These are phyloP conservation scores for Rhea americana DNA, from an alignment of 2,113 vertebrate genomes.

Conservation along the genomic window DNA sequence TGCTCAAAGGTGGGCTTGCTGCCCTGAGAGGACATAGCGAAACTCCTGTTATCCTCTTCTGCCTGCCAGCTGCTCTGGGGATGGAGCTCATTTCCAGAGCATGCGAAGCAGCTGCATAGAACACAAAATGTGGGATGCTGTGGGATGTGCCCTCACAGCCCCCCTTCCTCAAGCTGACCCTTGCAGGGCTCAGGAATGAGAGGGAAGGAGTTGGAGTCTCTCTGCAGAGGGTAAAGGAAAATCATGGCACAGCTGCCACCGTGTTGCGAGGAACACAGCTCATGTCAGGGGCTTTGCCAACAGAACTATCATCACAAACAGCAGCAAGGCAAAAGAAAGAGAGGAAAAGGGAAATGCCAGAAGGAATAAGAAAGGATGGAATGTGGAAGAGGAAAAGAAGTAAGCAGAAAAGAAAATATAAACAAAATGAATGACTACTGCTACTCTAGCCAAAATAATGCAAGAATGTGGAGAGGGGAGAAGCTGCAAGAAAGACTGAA, in stretches of 20 bases:
- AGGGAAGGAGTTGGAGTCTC: neutral
- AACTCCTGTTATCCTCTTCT: neutral
- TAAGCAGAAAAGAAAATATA: neutral
- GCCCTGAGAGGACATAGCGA: neutral
- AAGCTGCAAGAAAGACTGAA: neutral
- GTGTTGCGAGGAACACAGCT: neutral
- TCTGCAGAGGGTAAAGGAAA: neutral
- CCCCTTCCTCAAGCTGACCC: neutral
- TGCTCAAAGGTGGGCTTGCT: neutral
- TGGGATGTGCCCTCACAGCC: neutral
- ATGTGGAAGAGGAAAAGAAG: neutral
- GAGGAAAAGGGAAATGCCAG: neutral
- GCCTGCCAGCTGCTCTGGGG: neutral
- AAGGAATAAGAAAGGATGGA: neutral
- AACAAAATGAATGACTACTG: neutral
- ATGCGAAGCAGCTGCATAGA: neutral
- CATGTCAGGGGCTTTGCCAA: neutral
- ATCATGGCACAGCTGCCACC: neutral
- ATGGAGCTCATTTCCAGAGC: neutral
- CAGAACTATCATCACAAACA: neutral
- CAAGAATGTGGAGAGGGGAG: neutral
- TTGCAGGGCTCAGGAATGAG: neutral
- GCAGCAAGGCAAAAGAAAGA: neutral
- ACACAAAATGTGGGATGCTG: neutral
- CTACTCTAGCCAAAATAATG: slow-evolving; percentile 26